Conservation (phyloP, 1,140 invertebrate species). For the Acromyrmex charruanus region DNA sequence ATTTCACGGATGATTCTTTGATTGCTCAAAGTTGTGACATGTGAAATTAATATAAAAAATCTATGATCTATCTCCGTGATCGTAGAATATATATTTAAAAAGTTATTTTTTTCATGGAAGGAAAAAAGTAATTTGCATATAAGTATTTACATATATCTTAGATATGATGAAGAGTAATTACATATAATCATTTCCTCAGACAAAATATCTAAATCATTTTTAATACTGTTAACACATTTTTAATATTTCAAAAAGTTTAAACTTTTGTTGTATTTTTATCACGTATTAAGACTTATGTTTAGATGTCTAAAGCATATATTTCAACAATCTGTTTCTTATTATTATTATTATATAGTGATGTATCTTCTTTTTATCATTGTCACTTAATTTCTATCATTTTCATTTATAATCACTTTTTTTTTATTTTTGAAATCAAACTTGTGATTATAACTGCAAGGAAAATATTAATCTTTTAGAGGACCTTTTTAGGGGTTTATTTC, state of each 20-base stretch:
- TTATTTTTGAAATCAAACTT: background rate
- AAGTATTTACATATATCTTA: background rate
- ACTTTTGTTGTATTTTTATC: background rate
- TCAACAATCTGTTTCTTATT: background rate
- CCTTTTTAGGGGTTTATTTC: no score
- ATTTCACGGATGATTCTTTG: conserved; percentile 13
- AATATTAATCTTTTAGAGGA: background rate
- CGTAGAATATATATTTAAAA: background rate
- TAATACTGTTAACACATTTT: background rate
- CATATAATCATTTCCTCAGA: background rate
- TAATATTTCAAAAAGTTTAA: no score
- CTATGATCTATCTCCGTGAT: background rate
- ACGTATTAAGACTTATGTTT: background rate
- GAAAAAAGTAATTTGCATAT: background rate
- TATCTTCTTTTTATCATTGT: background rate
- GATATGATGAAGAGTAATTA: background rate
- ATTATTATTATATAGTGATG: background rate
- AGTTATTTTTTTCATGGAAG: background rate
- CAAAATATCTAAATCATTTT: background rate
- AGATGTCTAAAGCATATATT: background rate
- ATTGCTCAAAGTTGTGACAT: conserved; percentile 19
- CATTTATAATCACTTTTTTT: background rate
- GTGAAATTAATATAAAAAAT: conserved; percentile 13
- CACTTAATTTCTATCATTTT: background rate
- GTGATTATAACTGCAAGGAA: background rate